These are phyloP conservation scores for Metridium senile DNA, from an alignment of 92 coral and sea anemone genomes.

Conservation along the genomic window DNA sequence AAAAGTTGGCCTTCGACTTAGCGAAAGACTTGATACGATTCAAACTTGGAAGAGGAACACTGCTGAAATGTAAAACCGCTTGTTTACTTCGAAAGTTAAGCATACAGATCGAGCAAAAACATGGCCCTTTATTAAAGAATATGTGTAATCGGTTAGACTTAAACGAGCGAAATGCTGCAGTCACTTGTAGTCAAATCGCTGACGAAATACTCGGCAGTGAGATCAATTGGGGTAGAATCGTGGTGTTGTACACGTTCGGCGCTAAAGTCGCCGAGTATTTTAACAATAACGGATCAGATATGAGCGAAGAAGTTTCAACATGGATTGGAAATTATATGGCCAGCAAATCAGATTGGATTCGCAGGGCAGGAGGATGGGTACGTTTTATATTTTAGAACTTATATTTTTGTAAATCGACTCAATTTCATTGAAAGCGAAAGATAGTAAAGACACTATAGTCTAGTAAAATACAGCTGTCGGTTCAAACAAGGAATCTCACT, in stretches of 20 bases:
- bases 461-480: neutral
- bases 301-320: constrained; percentile 49
- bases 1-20: constrained; percentile 61
- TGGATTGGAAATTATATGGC: constrained; percentile 83
- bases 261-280: constrained; percentile 83
- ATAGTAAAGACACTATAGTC: too few relatives aligned
- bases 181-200: constrained; percentile 63
- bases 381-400: constrained; percentile 23
- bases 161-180: constrained; percentile 45
- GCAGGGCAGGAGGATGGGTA: constrained; percentile 96
- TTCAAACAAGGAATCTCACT: neutral
- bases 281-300: constrained; percentile 42
- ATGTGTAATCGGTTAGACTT: constrained; percentile 74
- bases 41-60: constrained; percentile 63
- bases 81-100: constrained; percentile 68
- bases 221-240: constrained; percentile 96
- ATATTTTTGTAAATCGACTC: neutral
- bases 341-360: constrained; percentile 71
- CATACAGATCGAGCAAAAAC: constrained; percentile 73
- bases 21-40: constrained; percentile 74
- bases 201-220: constrained; percentile 76
- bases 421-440: neutral
- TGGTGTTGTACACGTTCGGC: constrained; percentile 76
- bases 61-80: constrained; percentile 53
- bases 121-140: constrained; percentile 74